Percentiles rank a stretch among this genome's conserved stretches.
Conservation (phyloP, 2,113 vertebrate genomes). For the Perca schrenkii region DNA sequence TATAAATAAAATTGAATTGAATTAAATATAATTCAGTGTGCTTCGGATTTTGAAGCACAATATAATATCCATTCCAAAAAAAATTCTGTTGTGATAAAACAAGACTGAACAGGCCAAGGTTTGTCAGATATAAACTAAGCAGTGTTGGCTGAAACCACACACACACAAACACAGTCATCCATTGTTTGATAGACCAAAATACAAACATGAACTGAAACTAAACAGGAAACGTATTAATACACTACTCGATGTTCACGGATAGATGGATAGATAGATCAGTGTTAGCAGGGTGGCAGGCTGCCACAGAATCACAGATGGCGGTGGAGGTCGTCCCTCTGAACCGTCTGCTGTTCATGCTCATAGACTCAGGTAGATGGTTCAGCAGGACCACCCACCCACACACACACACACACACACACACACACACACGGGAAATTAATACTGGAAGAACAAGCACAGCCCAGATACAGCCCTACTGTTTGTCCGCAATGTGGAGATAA, state of each 20-base stretch:
- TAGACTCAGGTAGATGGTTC: conserved; percentile 55
- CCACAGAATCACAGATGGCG: conserved; percentile 64
- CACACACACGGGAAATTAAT: conserved; percentile 2
- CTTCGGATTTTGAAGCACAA: neutral
- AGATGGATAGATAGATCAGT: neutral
- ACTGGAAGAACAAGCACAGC: conserved; percentile 1
- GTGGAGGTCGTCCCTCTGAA: conserved; percentile 42
- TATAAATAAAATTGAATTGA: no score
- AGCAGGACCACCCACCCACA: neutral
- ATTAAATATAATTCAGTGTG: neutral
- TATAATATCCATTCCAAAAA: neutral
- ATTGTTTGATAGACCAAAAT: neutral
- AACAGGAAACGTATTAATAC: neutral
- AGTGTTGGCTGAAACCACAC: neutral
- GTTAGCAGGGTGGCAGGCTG: conserved; percentile 4
- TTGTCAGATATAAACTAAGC: neutral
- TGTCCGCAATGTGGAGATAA: no score
- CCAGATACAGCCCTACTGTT: neutral
- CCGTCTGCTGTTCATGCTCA: conserved; percentile 51
- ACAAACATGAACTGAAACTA: neutral
- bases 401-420: neutral
- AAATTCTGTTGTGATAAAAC: neutral
- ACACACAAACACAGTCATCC: neutral
- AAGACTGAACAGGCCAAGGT: neutral
- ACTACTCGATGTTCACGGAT: neutral